A percentile compares a stretch with the other conserved stretches of the same genome.
Evolutionary conservation across 2,797 vertebrate species (phyloP).

Genomic region (Rhinogobio ventralis): DNA sequence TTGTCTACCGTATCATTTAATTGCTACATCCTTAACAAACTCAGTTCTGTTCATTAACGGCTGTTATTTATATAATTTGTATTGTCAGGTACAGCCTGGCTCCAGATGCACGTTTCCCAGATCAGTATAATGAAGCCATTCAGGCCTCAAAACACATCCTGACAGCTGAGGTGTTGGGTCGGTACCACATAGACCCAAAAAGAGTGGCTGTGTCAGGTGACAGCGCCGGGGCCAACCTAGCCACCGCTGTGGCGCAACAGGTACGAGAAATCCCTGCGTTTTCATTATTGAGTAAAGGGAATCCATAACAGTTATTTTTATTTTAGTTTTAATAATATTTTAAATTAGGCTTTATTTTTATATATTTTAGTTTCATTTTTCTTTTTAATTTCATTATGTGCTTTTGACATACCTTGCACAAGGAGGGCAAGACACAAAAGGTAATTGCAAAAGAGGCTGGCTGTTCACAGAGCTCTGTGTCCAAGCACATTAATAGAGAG

Average conservation of each 20-base stretch:
- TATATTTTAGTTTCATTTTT: too few species aligned
- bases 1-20: not conserved
- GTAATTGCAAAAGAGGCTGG: too few species aligned
- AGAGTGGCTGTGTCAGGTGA: slow-evolving; percentile 92
- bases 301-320: not conserved
- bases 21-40: too few species aligned
- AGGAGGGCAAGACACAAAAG: too few species aligned
- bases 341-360: too few species aligned
- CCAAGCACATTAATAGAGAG: too few species aligned
- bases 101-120: slow-evolving; percentile 89
- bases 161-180: slow-evolving; percentile 77
- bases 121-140: slow-evolving; percentile 86
- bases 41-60: not conserved
- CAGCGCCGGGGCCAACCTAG: slow-evolving; percentile 94
- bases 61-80: not conserved
- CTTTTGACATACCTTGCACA: too few species aligned
- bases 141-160: slow-evolving; percentile 85
- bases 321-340: not conserved
- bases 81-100: slow-evolving; percentile 88
- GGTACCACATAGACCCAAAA: slow-evolving; percentile 82
- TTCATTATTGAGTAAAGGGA: not conserved
- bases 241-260: slow-evolving; percentile 90
- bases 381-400: too few species aligned
- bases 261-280: slow-evolving; percentile 66
- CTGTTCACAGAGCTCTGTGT: too few species aligned